These are phyloP conservation scores for Acanthosepion pharaonis DNA, from an alignment of 2,888 invertebrate genomes.

Conservation along the genomic window DNA sequence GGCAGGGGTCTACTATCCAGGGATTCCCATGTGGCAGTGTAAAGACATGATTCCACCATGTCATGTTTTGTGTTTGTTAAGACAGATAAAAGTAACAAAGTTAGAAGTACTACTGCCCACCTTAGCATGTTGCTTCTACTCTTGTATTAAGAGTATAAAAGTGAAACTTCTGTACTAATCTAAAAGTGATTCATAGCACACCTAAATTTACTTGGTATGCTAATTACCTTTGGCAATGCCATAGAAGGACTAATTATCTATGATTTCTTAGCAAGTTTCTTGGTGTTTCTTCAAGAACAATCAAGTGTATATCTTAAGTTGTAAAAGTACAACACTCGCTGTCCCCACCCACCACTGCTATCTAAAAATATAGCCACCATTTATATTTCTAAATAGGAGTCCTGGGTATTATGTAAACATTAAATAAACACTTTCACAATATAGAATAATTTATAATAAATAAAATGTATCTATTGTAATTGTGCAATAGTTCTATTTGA, in stretches of 20 bases:
- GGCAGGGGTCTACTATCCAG: constrained; percentile 74
- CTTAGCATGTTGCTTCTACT: not conserved
- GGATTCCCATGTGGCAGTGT: constrained; percentile 72
- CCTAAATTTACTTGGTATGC: not conserved
- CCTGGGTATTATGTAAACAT: no score
- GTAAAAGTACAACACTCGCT: not conserved
- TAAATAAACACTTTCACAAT: no score
- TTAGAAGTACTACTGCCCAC: not conserved
- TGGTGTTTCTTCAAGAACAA: not conserved
- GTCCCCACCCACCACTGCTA: not conserved
- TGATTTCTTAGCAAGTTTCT: not conserved
- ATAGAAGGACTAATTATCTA: not conserved
- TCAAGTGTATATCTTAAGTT: not conserved
- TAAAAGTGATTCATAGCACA: not conserved
- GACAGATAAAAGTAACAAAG: not conserved
- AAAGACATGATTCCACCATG: not conserved
- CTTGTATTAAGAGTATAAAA: not conserved
- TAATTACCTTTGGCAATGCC: not conserved
- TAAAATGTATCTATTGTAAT: no score
- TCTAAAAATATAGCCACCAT: no score
- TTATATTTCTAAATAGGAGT: no score
- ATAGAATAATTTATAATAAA: no score
- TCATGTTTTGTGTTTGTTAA: not conserved
- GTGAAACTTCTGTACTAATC: not conserved
- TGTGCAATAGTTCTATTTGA: no score